phyloP scores from a whole-genome alignment of 1,140 invertebrate species.

The Helicoverpa zea region DNA sequence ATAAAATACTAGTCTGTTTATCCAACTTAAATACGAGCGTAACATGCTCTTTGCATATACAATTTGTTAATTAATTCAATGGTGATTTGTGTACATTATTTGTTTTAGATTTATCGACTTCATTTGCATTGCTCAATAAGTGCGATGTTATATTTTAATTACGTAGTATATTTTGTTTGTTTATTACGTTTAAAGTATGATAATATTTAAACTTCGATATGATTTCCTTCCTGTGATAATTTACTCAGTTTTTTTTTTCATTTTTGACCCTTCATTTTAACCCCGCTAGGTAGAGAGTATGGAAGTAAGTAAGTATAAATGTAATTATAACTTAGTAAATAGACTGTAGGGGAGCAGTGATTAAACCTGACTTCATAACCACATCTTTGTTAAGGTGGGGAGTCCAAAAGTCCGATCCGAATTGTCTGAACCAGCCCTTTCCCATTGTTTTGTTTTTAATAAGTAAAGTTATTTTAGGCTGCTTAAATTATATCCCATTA shows the following conservation, averaged over 20 bases:
- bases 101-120: conserved; percentile 4
- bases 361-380: conserved; percentile 32
- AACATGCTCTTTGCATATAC: conserved; percentile 17
- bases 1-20: conserved; percentile 41
- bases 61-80: conserved; percentile 29
- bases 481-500: conserved; percentile 50
- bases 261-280: conserved; percentile 20
- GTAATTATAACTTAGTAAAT: conserved; percentile 34
- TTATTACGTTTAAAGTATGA: no score
- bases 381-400: conserved; percentile 31
- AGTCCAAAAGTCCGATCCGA: conserved; percentile 31
- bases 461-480: conserved; percentile 51
- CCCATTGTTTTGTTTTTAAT: conserved; percentile 44
- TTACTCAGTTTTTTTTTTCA: not conserved
- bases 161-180: no score
- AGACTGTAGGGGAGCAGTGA: conserved; percentile 27
- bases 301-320: conserved; percentile 33
- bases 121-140: not conserved
- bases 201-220: no score
- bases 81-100: conserved; percentile 8
- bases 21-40: conserved; percentile 25
- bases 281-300: not conserved
- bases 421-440: conserved; percentile 22
- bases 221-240: not conserved
- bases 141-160: no score